phyloP scores from a whole-genome alignment of 37 sponge, comb jelly and placozoan species.

The Geodia barretti region DNA sequence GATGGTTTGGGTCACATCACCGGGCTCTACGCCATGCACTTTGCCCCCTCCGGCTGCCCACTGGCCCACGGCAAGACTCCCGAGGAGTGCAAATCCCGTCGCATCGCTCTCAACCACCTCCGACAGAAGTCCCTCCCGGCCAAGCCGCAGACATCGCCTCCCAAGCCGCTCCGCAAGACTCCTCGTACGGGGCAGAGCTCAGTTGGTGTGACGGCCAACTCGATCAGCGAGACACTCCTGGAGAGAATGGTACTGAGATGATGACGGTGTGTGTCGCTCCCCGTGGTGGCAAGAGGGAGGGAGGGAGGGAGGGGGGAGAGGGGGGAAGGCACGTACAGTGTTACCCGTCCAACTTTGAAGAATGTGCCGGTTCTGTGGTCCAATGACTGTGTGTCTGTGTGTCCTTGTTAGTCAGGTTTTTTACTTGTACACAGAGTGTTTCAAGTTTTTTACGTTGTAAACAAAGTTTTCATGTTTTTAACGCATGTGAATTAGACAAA shows the following conservation, averaged over 20 bases:
- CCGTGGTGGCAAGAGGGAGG: neutral
- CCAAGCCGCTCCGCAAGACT: neutral
- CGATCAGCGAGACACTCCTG: neutral
- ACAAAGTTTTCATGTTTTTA: no score
- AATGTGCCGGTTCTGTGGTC: no score
- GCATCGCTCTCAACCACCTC: constrained; percentile 52
- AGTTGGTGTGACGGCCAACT: neutral
- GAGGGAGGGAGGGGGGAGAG: neutral
- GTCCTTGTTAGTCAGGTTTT: no score
- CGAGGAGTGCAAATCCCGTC: constrained; percentile 53
- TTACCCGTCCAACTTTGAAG: neutral
- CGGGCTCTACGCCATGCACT: constrained; percentile 73
- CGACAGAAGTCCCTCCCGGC: constrained; percentile 13
- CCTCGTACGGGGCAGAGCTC: neutral
- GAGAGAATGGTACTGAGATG: neutral
- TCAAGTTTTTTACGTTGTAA: no score
- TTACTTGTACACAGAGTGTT: no score
- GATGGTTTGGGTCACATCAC: constrained; percentile 77
- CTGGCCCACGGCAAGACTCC: constrained; percentile 61
- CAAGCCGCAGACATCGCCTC: neutral
- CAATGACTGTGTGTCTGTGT: no score
- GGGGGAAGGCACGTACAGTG: neutral
- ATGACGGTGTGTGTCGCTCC: no score
- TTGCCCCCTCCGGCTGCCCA: constrained; percentile 83
- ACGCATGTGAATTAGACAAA: no score